Base-by-base conservation (phyloP, 2,888 invertebrate genomes). In the Torymus auratus region DNA sequence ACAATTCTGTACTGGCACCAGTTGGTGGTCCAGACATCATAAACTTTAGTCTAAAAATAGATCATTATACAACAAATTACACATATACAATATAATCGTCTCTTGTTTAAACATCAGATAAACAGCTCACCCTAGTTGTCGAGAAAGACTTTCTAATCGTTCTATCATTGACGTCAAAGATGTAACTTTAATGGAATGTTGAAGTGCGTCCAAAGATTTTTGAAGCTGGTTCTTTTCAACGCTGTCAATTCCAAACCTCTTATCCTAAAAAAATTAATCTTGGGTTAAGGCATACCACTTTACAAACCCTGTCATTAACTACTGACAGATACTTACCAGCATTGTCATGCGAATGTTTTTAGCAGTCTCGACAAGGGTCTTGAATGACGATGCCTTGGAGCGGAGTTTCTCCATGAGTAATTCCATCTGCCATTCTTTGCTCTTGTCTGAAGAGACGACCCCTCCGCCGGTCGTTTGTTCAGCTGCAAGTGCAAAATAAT, bases 111-210 rank as follows among this genome's bases (percentile, higher is more conserved):
- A 53, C 52, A 52, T 15, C 7, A 52, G 61, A 75, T n/a, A 56
- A 52, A 74, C 14, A 56, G 62, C 12, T 90, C 91, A 96, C 93
- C 97, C 97, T 82, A 98, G 92, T 90, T 98, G 98, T 77, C 98
- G 93, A 0, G 97, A 96, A 69, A 98, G 94, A 91, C 97, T 96
- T 90, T 98, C 98, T 80, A 98, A 92, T 82, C 98, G 93, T 89
- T 98, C 98, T 55, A 98, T 96, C 92, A 98, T 95, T 64, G 97
- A 97, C 89, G 97, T 97, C 69, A 97, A 92, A 0, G 97, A 97
- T 81, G 96, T 96, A 1, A 98, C 97, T 93, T 97, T 97, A 84
- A 98, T 98, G 82, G 97, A 97, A 91, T 97, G 96, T 88, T 98
- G 98, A 85, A 98, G 92, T 80, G 96, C 96, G 89, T 98, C 98